Conservation (phyloP, 2,113 vertebrate genomes). For the Heteronetta atricapilla region DNA sequence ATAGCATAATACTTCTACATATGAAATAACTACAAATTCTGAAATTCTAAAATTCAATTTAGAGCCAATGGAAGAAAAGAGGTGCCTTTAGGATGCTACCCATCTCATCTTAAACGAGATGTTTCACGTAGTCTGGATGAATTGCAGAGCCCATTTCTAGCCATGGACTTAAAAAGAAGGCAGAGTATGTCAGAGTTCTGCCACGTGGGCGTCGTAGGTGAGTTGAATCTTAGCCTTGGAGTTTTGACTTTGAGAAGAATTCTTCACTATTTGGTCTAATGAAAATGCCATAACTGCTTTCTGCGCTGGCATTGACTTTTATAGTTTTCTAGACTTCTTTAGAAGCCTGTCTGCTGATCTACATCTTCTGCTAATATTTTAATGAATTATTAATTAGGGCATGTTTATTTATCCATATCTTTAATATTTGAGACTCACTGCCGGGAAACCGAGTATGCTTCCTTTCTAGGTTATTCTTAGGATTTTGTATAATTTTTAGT, state of each 20-base stretch:
- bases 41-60: background rate
- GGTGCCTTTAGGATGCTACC: background rate
- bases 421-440: background rate
- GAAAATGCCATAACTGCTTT: background rate
- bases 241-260: background rate
- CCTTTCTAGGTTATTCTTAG: background rate
- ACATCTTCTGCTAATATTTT: background rate
- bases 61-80: slow-evolving; percentile 11
- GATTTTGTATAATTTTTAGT: background rate
- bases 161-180: background rate
- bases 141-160: slow-evolving; percentile 2
- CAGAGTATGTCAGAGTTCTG: background rate
- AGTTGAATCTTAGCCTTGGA: background rate
- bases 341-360: background rate
- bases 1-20: background rate
- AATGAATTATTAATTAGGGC: background rate
- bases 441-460: background rate
- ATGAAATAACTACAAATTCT: background rate
- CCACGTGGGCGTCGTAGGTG: background rate
- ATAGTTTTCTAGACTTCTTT: background rate
- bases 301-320: background rate
- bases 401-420: background rate
- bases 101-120: background rate
- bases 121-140: background rate
- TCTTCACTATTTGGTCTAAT: background rate